A percentile compares a stretch with the other conserved stretches of the same genome.
These are phyloP conservation scores for Acholoe squamosa DNA, from an alignment of 2,888 invertebrate genomes.

Conservation along the genomic window DNA sequence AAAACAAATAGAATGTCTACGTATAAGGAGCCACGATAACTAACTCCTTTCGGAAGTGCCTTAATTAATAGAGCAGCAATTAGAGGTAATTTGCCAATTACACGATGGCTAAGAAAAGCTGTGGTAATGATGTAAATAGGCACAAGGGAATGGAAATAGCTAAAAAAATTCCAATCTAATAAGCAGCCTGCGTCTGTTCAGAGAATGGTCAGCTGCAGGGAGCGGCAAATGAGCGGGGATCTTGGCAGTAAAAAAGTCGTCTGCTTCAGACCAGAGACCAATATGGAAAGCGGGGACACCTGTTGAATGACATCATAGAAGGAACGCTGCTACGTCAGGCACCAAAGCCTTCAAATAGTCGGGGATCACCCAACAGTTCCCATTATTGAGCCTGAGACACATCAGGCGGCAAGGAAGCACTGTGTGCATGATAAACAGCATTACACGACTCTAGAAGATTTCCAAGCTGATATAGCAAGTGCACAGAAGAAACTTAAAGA, in stretches of 20 bases:
- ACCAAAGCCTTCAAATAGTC: neutral
- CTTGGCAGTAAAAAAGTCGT: neutral
- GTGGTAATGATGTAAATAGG: neutral
- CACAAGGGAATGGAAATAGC: neutral
- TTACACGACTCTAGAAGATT: neutral
- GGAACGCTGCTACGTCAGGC: neutral
- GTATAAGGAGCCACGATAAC: neutral
- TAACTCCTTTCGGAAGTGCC: neutral
- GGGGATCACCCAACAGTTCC: neutral
- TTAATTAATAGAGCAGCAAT: neutral
- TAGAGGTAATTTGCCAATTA: conserved; percentile 24
- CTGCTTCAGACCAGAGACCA: neutral
- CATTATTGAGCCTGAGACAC: neutral
- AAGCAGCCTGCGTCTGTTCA: neutral
- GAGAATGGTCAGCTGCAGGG: neutral
- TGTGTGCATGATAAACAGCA: neutral
- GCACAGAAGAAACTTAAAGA: neutral
- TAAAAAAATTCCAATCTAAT: neutral
- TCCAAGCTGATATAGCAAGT: neutral
- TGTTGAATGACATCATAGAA: conserved; percentile 14
- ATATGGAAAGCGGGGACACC: neutral
- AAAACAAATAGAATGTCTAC: neutral
- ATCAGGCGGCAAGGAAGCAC: neutral
- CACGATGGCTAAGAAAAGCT: neutral
- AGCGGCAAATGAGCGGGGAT: neutral